Evolutionary conservation across 2,113 vertebrate species (phyloP).

Genomic region (Poeciliopsis occidentalis): DNA sequence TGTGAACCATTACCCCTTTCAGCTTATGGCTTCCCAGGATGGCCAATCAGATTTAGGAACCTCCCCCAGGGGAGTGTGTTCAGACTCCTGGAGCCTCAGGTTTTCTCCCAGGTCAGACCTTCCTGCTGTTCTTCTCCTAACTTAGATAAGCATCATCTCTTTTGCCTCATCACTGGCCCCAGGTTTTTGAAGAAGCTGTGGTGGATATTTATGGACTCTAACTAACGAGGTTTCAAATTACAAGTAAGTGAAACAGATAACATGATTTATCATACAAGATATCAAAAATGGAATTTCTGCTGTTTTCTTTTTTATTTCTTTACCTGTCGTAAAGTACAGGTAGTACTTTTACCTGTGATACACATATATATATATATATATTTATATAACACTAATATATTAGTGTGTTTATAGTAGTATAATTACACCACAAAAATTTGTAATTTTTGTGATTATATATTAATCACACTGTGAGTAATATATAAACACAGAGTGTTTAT

Average conservation of each 20-base stretch:
- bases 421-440: too few relatives aligned
- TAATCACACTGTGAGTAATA: too few relatives aligned
- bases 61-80: slow-evolving; percentile 46
- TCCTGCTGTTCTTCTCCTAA: slow-evolving; percentile 32
- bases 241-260: slow-evolving; percentile 40
- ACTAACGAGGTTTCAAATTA: slow-evolving; percentile 16
- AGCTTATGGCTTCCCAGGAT: slow-evolving; percentile 12
- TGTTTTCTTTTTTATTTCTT: neutral
- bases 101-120: slow-evolving; percentile 44
- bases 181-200: neutral
- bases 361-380: too few relatives aligned
- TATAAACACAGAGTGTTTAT: too few relatives aligned
- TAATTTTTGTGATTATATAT: too few relatives aligned
- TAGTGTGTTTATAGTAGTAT: too few relatives aligned
- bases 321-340: neutral
- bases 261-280: too few relatives aligned
- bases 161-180: slow-evolving; percentile 2
- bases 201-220: slow-evolving; percentile 24
- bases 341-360: too few relatives aligned
- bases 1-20: slow-evolving; percentile 19
- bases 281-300: too few relatives aligned
- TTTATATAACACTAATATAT: too few relatives aligned
- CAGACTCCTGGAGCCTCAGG: neutral
- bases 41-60: slow-evolving; percentile 46
- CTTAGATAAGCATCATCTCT: slow-evolving; percentile 19